Percentiles rank a stretch among this genome's conserved stretches.
Evolutionary conservation across 2,888 invertebrate species (phyloP).

Genomic region (Drosophila sordidula): DNA sequence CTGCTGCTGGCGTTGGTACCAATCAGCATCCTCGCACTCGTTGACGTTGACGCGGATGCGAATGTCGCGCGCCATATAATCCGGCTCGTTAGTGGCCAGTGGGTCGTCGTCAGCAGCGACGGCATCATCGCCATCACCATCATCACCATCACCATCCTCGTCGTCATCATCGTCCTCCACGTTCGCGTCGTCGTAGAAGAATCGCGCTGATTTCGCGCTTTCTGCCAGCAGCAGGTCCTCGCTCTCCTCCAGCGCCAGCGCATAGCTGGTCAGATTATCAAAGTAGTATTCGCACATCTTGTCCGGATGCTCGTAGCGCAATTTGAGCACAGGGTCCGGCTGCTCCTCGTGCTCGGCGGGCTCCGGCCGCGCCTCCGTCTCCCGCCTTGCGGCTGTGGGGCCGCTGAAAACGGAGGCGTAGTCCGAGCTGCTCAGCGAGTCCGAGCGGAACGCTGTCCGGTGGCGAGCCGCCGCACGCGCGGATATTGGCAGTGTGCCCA

Average conservation of each 20-base stretch:
- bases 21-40: slow-evolving; percentile 70
- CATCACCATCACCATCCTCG: slow-evolving; percentile 17
- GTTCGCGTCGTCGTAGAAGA: slow-evolving; percentile 53
- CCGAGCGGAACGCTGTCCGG: slow-evolving; percentile 69
- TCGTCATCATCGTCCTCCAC: slow-evolving; percentile 35
- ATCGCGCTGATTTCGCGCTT: slow-evolving; percentile 64
- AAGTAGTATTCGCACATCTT: slow-evolving; percentile 82
- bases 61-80: slow-evolving; percentile 68
- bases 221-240: slow-evolving; percentile 73
- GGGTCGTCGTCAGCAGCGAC: background rate
- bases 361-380: background rate
- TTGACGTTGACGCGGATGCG: slow-evolving; percentile 79
- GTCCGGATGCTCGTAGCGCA: slow-evolving; percentile 83
- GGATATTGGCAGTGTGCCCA: slow-evolving; percentile 72
- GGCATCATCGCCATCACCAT: slow-evolving; percentile 5
- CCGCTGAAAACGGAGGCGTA: slow-evolving; percentile 85
- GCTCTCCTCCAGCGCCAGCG: slow-evolving; percentile 62
- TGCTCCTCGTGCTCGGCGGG: slow-evolving; percentile 1
- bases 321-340: slow-evolving; percentile 39
- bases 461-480: slow-evolving; percentile 7
- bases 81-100: slow-evolving; percentile 44
- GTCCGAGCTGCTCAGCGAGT: slow-evolving; percentile 85
- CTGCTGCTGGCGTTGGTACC: slow-evolving; percentile 57
- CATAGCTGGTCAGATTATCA: slow-evolving; percentile 75
- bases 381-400: slow-evolving; percentile 33